These are phyloP conservation scores for Dendropsophus ebraccatus DNA, from an alignment of 2,113 vertebrate genomes.

Conservation along the genomic window DNA sequence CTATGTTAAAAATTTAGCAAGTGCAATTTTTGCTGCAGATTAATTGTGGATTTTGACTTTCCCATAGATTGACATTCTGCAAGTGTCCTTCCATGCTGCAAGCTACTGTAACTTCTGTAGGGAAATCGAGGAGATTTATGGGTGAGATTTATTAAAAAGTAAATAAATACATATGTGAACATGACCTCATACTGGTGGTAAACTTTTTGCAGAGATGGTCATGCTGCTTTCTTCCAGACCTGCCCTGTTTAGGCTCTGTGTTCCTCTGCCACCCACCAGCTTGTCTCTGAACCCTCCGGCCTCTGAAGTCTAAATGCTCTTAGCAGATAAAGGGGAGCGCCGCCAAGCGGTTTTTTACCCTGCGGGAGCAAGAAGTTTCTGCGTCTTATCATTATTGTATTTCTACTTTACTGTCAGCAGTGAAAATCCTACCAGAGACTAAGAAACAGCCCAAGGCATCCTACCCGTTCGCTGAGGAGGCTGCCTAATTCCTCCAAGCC, in stretches of 20 bases:
- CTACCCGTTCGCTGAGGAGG: background rate
- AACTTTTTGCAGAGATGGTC: background rate
- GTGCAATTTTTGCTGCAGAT: no score
- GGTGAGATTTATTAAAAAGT: no score
- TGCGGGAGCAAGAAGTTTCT: conserved; percentile 15
- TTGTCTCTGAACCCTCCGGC: conserved; percentile 7
- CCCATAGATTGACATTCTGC: no score
- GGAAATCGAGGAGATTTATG: no score
- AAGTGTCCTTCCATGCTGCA: no score
- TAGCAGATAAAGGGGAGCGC: conserved; percentile 39
- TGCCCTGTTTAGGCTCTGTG: background rate
- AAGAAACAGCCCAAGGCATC: conserved; percentile 26
- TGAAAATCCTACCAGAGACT: conserved; percentile 14
- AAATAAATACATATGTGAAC: no score
- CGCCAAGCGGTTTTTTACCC: conserved; percentile 18
- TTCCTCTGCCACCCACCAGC: background rate
- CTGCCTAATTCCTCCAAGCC: background rate
- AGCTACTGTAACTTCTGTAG: no score
- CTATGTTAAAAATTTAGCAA: no score
- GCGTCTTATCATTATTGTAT: conserved; percentile 31
- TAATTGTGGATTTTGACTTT: no score
- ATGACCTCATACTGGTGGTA: background rate
- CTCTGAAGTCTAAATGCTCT: conserved; percentile 38
- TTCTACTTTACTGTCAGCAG: conserved; percentile 41
- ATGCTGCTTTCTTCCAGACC: background rate